Evolutionary conservation across 1,140 invertebrate species (phyloP), one percentile per base, ranked within the genome.

Genomic region (Hormaphis cornu): DNA sequence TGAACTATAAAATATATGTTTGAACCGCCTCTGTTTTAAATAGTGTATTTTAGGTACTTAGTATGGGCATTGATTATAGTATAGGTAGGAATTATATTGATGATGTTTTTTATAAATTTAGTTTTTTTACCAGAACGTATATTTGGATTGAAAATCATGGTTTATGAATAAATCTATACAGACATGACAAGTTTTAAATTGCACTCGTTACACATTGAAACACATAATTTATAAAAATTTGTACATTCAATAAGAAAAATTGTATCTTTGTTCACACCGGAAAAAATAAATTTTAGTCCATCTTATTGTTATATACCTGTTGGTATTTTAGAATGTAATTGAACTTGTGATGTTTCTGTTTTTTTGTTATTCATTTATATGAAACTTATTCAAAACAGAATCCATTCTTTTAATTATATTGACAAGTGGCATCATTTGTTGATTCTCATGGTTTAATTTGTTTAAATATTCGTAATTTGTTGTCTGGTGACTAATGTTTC

Each of bases 391-490:
- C 24, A 66, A 22, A 22, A 66, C 61, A 22, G 7, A 50, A 20
- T 66, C 61, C 61, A 66, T 66, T 22, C 18, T 48, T 9, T 48
- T 44, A 4, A 66, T 50, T 1, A 66, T 33, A 35, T 66, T 66
- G 12, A 48, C 44, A 22, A 66, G 16, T 16, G 42, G 61, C 28
- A 33, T 66, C 12, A 66, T 50, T 1, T 14, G 40, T 66, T 50
- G 61, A 33, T 50, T 33, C 6, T 66, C 61, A 35, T 50, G 30
- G 20, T 56, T 56, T 3, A 40, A 24, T 58, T 24, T 58, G 22
- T 58, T 24, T 24, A 40, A 58, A 58, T 26, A 58, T n/a, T 14
- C 54, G 9, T 58, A 37, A 1, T 58, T 35, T 40, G 33, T 24
- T 40, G 6, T 58, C 14, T 58, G 33, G 9, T 58, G 24, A 40